A percentile compares a stretch with the other conserved stretches of the same genome.
Conservation (phyloP, 2,888 invertebrate species). For the Microctonus brassicae region DNA sequence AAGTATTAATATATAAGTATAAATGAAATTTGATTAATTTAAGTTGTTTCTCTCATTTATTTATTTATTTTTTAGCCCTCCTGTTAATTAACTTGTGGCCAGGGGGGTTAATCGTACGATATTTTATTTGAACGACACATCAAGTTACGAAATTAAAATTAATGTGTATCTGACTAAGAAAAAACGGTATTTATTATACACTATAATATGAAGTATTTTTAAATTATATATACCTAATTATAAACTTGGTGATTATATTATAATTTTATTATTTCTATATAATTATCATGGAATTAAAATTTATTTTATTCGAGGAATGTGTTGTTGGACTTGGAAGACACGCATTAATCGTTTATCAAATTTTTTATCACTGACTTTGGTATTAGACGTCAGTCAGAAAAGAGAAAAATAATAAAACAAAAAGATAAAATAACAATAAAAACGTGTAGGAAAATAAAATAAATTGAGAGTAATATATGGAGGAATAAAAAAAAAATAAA, state of each 20-base stretch:
- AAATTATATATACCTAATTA: slow-evolving; percentile 4
- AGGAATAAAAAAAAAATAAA: not conserved
- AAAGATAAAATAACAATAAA: too few relatives aligned
- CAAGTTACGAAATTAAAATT: slow-evolving; percentile 58
- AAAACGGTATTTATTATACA: slow-evolving; percentile 33
- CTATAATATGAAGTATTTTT: slow-evolving; percentile 23
- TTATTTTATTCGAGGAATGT: not conserved
- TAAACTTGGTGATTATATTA: not conserved
- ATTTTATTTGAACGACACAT: slow-evolving; percentile 60
- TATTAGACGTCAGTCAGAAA: not conserved
- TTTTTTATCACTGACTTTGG: not conserved
- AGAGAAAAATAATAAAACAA: not conserved
- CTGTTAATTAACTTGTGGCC: slow-evolving; percentile 55
- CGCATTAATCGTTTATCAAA: not conserved
- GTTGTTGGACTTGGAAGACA: too few relatives aligned
- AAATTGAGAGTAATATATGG: not conserved
- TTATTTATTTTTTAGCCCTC: slow-evolving; percentile 54
- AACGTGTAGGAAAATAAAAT: not conserved
- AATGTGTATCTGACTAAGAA: slow-evolving; percentile 10
- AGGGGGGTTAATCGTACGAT: slow-evolving; percentile 57
- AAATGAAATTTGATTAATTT: slow-evolving; percentile 52
- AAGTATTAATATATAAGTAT: not conserved
- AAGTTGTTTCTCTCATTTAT: slow-evolving; percentile 49
- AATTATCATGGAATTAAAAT: too few relatives aligned
- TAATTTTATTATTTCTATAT: not conserved